phyloP scores from a whole-genome alignment of 2,888 invertebrate species.

The Macropis europaea region DNA sequence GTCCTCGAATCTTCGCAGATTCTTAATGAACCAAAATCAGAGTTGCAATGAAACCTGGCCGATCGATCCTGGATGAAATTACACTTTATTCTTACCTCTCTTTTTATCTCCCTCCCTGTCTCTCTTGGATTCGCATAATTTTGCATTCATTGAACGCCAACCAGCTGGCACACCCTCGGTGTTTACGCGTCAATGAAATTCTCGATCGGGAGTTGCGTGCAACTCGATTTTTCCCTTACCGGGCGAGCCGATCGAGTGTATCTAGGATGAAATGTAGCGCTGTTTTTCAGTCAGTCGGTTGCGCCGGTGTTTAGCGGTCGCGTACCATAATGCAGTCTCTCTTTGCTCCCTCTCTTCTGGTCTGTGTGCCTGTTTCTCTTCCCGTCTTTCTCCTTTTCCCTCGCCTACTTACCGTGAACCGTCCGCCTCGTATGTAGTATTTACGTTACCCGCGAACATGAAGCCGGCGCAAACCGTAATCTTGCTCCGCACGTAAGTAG shows the following conservation, averaged over 20 bases:
- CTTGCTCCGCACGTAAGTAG: conserved; percentile 59
- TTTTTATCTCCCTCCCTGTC: not conserved
- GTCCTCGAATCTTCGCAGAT: too few species aligned
- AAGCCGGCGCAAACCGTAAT: conserved; percentile 36
- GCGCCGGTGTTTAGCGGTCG: conserved; percentile 4
- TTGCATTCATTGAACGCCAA: conserved; percentile 5
- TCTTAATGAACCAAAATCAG: too few species aligned
- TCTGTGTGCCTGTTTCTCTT: conserved; percentile 9
- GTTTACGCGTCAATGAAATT: conserved; percentile 12
- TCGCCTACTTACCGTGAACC: conserved; percentile 21
- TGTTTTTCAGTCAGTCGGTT: conserved; percentile 9
- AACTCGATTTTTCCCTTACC: not conserved
- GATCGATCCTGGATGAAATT: too few species aligned
- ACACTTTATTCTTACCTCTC: not conserved
- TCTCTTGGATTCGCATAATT: not conserved
- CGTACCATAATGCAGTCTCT: conserved; percentile 2
- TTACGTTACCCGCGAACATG: conserved; percentile 38
- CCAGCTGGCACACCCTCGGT: conserved; percentile 1
- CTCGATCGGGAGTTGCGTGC: not conserved
- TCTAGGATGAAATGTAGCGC: not conserved
- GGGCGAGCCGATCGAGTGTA: not conserved
- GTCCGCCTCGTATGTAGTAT: conserved; percentile 22
- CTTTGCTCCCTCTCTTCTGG: not conserved
- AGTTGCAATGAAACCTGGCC: too few species aligned
- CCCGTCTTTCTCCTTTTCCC: conserved; percentile 7